These are phyloP conservation scores for Halichoerus grypus DNA, from an alignment of 2,113 vertebrate species.

Conservation along the genomic window DNA sequence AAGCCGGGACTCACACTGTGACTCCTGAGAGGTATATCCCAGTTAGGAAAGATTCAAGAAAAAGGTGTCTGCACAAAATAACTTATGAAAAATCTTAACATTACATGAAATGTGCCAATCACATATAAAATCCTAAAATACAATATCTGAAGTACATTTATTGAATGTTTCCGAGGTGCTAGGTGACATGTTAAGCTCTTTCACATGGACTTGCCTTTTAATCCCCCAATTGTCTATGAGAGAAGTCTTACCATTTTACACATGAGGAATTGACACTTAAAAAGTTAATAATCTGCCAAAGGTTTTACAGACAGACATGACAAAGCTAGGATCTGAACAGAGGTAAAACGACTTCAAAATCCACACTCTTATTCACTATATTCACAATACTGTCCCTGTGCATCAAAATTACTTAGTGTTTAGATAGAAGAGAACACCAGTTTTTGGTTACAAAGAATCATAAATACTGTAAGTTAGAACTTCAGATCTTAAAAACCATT, in stretches of 20 bases:
- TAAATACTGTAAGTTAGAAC: background rate
- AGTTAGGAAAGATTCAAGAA: constrained; percentile 23
- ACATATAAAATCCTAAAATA: constrained; percentile 23
- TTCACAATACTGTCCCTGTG: background rate
- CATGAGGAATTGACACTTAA: background rate
- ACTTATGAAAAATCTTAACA: background rate
- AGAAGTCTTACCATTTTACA: background rate
- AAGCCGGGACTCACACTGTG: background rate
- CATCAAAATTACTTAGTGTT: background rate
- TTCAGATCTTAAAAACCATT: background rate
- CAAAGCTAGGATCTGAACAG: background rate
- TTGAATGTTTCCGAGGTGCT: background rate
- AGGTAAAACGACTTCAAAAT: constrained; percentile 19
- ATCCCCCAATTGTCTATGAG: background rate
- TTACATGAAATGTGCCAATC: background rate
- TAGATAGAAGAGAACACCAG: background rate
- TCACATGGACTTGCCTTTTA: background rate
- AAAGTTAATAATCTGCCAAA: background rate
- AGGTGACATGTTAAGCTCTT: background rate
- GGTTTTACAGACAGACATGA: background rate
- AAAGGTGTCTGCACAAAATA: background rate
- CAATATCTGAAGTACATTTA: background rate
- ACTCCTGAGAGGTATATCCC: background rate
- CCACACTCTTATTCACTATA: background rate
- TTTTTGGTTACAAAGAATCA: background rate